Evolutionary conservation across 2,888 invertebrate genomes (phyloP).

Genomic region (Bruchidius siliquastri): DNA sequence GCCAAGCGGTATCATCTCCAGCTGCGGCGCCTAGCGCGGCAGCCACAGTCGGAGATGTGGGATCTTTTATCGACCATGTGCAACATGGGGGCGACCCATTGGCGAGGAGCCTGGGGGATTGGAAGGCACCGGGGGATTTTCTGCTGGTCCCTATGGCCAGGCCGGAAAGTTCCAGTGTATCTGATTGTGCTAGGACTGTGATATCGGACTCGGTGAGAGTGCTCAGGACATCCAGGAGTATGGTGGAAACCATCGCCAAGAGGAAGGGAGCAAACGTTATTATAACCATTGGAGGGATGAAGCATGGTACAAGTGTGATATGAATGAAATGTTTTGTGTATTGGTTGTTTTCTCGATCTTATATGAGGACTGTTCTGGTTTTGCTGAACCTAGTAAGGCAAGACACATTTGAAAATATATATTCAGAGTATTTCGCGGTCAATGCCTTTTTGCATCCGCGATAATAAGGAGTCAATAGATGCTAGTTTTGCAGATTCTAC

Average conservation of each 20-base stretch:
- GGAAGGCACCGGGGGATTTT: constrained; percentile 34
- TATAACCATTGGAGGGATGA: constrained; percentile 39
- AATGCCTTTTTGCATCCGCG: no score
- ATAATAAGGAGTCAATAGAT: no score
- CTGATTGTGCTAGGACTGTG: constrained; percentile 17
- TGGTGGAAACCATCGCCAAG: constrained; percentile 43
- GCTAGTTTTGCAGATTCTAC: no score
- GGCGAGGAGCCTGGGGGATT: background rate
- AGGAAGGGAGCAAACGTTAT: constrained; percentile 39
- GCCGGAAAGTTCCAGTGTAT: constrained; percentile 41
- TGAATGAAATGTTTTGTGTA: constrained; percentile 15
- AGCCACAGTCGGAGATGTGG: constrained; percentile 43
- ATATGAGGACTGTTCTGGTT: no score
- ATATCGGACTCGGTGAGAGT: constrained; percentile 28
- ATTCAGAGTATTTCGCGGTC: no score
- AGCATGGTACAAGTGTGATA: constrained; percentile 40
- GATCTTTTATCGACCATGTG: constrained; percentile 43
- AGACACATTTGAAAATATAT: no score
- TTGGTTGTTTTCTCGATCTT: background rate
- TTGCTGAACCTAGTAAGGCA: no score
- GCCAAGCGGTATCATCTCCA: constrained; percentile 36
- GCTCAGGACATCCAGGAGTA: constrained; percentile 37
- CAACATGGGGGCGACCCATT: constrained; percentile 28
- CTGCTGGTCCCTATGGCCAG: constrained; percentile 43
- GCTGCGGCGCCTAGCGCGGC: constrained; percentile 42